Conservation (phyloP, 2,888 invertebrate genomes). For the Didymodactylos carnosus region DNA sequence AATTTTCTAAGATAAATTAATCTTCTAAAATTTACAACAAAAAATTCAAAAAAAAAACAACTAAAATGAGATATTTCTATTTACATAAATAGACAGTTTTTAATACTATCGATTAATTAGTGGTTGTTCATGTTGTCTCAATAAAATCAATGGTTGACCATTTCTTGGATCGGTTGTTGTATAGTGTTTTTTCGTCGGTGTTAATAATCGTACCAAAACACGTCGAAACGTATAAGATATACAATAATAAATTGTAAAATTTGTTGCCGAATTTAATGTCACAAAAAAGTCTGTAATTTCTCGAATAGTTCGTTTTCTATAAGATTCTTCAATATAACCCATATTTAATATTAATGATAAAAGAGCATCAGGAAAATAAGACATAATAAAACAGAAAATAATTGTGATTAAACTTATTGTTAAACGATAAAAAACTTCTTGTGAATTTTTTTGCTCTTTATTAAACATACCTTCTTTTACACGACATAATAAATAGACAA, state of each 20-base stretch:
- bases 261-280: conserved; percentile 11
- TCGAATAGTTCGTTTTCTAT: conserved; percentile 2
- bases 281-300: conserved; percentile 9
- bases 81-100: no score
- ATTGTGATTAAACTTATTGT: conserved; percentile 7
- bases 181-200: no score
- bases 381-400: conserved; percentile 6
- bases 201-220: not conserved
- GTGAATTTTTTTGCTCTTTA: no score
- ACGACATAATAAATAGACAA: conserved; percentile 1
- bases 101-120: no score
- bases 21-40: no score
- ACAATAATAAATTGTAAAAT: conserved; percentile 11
- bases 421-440: not conserved
- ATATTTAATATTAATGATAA: conserved; percentile 7
- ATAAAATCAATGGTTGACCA: no score
- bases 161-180: no score
- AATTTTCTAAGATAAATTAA: no score
- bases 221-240: conserved; percentile 3
- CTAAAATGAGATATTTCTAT: no score
- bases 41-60: no score
- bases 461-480: no score
- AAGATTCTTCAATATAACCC: conserved; percentile 9
- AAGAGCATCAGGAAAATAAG: conserved; percentile 13
- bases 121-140: no score